Conservation (phyloP, 2,888 invertebrate genomes). For the Xestia sexstrigata region DNA sequence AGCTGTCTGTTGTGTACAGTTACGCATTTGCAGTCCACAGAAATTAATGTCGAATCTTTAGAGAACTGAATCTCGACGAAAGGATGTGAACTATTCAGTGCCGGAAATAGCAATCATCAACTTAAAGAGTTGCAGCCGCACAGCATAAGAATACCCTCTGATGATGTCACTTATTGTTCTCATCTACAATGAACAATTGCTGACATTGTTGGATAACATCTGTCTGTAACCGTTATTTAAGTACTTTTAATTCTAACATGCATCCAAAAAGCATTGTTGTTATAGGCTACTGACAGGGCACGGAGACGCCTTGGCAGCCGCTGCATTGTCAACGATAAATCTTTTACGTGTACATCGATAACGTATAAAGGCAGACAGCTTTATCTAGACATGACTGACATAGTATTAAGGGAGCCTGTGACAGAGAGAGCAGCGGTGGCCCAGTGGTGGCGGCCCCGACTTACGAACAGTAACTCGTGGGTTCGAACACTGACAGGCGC, state of each 20-base stretch:
- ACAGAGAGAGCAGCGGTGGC: too few species aligned
- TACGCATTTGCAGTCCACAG: not conserved
- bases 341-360: not conserved
- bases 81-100: slow-evolving; percentile 31
- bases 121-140: not conserved
- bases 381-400: not conserved
- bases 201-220: slow-evolving; percentile 5
- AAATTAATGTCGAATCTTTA: slow-evolving; percentile 1
- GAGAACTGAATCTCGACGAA: slow-evolving; percentile 13
- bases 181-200: slow-evolving; percentile 25
- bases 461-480: too few species aligned
- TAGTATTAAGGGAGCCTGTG: not conserved
- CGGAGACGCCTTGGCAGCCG: too few species aligned
- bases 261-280: not conserved
- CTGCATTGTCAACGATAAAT: not conserved
- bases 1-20: not conserved
- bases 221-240: not conserved
- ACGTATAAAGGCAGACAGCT: not conserved
- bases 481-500: too few species aligned
- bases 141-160: not conserved
- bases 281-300: not conserved
- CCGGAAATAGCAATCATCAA: slow-evolving; percentile 29
- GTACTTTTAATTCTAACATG: not conserved
- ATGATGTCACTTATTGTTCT: slow-evolving; percentile 23
- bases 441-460: too few species aligned